Base-by-base conservation (phyloP, 2,888 invertebrate species). In the Acholoe squamosa region DNA sequence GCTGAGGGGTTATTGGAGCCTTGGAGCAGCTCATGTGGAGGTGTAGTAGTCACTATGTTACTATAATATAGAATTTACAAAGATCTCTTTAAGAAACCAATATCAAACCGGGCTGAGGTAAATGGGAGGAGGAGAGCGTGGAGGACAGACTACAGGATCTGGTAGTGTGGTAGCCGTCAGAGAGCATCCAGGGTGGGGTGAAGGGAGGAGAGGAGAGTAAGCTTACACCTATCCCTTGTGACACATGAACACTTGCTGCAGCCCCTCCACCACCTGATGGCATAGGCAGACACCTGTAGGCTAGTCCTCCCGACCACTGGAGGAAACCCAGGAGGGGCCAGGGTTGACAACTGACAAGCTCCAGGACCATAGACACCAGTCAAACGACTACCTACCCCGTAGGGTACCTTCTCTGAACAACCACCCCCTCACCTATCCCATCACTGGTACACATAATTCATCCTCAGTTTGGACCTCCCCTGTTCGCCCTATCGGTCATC, bases 311-410 rank as follows among this genome's bases (percentile, higher is more conserved):
- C 7, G 14, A 25, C 71, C 25, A 14, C 71, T 71, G 71, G 61
- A 71, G 71, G 25, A 71, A 71, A 71, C 71, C 25, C 71, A 71
- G 71, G 71, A 71, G 71, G n/a, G 28, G 28, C 71, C 31, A 25
- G 25, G 22, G 71, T 3, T 71, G 71, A 71, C 71, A 28, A 28
- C n/a, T 71, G 71, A 71, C 25, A 25, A 28, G n/a, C 28, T 28
- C 7, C 71, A 71, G 71, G 61, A 43, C 3, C 43, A 43, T 43
- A 43, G 43, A 61, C 71, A 25, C 71, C 71, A 25, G n/a, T n/a
- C n/a, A n/a, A n/a, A n/a, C n/a, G n/a, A n/a, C 61, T n/a, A 19
- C 28, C 31, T 16, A 14, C 12, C 71, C 67, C 22, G 67, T 25
- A 7, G 67, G n/a, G 67, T 16, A 12, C 10, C 12, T 10, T 54